Evolutionary conservation across 1,140 invertebrate species (phyloP), one percentile per base, ranked within the genome.

Genomic region (Brachionus paranguensis): DNA sequence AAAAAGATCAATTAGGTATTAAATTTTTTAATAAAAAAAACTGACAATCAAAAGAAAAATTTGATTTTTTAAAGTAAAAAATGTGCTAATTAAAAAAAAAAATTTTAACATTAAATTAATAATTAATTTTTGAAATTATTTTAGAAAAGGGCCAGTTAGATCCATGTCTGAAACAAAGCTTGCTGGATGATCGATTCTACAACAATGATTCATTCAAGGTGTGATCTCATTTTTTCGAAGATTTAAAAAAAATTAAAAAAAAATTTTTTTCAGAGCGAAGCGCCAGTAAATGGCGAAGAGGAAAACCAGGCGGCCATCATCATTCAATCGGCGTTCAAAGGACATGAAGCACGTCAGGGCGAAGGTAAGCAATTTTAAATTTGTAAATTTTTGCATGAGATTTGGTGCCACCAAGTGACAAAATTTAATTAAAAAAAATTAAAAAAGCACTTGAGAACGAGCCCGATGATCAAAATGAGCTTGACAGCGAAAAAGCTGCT

Each of bases 401-500:
- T 74, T 45, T 41, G 17, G 70, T 60, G 17, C 53, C 53, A 20
- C 14, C 12, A 78, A 50, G n/a, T 14, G 8, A 24, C 8, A n/a
- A 78, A 55, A 24, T 50, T 14, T 55, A 47, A 78, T 50, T 47
- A 47, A 55, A 78, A 14, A 14, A 20, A 29, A 78, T 20, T 47
- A 78, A 24, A 47, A 47, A 55, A 78, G 8, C 11, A 12, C 2
- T 45, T 29, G 74, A 50, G 43, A n/a, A n/a, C n/a, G 27, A 55
- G 24, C n/a, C 47, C 47, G 37, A 53, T 14, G 20, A 78, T 37
- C 24, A 78, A 78, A 14, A 11, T 0, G 43, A 41, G 14, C 14
- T 78, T 8, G 91, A 91, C 86, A 90, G 90, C 6, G 94, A 96
- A 86, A 90, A 94, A 87, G 95, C 95, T 10, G 95, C 95, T 27